phyloP scores from a whole-genome alignment of 1,140 invertebrate genomes.

The Paracyclopina nana region DNA sequence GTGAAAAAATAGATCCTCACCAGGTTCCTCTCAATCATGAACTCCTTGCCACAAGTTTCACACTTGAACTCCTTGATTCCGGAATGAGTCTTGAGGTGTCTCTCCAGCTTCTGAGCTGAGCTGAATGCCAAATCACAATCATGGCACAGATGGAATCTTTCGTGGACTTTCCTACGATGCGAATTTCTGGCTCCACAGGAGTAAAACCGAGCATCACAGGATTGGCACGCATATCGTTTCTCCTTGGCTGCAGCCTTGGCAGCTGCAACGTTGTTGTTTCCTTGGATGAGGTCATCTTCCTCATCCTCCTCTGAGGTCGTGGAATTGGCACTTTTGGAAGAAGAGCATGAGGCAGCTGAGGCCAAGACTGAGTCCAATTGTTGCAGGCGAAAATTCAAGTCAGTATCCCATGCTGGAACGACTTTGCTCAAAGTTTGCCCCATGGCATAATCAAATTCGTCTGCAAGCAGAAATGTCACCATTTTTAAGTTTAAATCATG shows the following conservation, averaged over 20 bases:
- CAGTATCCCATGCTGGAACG: neutral
- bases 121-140: neutral
- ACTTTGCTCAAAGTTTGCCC: neutral
- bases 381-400: neutral
- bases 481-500: too few relatives aligned
- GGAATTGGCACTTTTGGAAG: neutral
- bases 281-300: neutral
- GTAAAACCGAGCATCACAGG: neutral
- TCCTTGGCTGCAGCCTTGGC: neutral
- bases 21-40: slow-evolving; percentile 24
- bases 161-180: neutral
- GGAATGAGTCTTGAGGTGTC: slow-evolving; percentile 32
- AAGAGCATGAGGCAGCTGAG: neutral
- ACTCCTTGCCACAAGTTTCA: slow-evolving; percentile 54
- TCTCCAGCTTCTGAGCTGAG: neutral
- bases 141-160: neutral
- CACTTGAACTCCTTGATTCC: slow-evolving; percentile 66
- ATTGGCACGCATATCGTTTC: neutral
- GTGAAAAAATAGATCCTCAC: too few relatives aligned
- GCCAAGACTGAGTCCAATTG: neutral
- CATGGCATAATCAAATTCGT: slow-evolving; percentile 5
- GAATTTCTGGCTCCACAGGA: neutral
- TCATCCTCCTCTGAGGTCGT: neutral
- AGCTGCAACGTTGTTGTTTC: neutral
- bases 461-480: neutral